Percentiles rank a stretch among this genome's conserved stretches.
Evolutionary conservation across 2,888 invertebrate species (phyloP).

Genomic region (Megalurothrips usitatus): DNA sequence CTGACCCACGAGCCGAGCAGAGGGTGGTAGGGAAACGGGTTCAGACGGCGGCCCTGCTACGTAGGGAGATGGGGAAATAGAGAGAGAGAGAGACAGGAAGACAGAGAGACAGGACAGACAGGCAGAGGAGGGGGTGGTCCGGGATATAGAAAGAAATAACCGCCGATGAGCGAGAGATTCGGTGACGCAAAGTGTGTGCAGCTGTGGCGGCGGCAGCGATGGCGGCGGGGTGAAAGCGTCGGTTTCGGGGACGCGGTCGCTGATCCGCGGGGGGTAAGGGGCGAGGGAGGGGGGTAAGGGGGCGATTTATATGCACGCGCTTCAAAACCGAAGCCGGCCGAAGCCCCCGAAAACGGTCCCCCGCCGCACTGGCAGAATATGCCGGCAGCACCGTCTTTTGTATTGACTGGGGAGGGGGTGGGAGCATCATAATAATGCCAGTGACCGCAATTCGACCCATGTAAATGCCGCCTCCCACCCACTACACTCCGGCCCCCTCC

Average conservation of each 20-base stretch:
- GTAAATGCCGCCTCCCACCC: neutral
- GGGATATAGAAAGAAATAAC: too few species aligned
- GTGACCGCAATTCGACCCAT: constrained; percentile 11
- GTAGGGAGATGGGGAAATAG: neutral
- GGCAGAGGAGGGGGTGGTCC: too few species aligned
- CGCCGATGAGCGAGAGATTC: too few species aligned
- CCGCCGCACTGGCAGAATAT: neutral
- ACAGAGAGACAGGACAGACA: neutral
- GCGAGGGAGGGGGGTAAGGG: neutral
- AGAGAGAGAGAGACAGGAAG: too few species aligned
- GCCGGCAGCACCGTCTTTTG: neutral
- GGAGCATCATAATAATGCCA: constrained; percentile 11
- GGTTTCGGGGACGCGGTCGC: too few species aligned
- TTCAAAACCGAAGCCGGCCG: neutral
- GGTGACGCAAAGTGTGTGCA: too few species aligned
- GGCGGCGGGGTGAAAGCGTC: too few species aligned
- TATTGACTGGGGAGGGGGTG: neutral
- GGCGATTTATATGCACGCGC: neutral
- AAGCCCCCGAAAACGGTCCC: neutral
- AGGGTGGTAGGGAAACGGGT: neutral
- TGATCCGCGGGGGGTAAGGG: neutral
- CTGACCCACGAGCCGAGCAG: neutral
- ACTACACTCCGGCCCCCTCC: neutral
- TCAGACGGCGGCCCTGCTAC: too few species aligned
- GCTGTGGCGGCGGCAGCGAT: too few species aligned